Conservation (phyloP, 2,113 vertebrate species). For the Vidua chalybeata region DNA sequence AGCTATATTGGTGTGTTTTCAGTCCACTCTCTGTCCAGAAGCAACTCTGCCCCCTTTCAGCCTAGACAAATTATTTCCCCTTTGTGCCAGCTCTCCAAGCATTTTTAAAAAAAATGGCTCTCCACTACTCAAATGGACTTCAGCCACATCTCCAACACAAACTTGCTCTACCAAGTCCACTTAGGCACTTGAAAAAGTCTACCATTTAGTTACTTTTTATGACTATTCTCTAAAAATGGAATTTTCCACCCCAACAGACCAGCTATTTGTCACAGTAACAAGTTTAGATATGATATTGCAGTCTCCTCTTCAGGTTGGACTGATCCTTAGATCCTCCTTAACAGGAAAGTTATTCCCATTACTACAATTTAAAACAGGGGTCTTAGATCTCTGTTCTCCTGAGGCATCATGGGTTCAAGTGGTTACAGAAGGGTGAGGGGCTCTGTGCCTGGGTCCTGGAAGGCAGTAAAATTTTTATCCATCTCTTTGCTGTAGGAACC, state of each 20-base stretch:
- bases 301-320: background rate
- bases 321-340: background rate
- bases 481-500: background rate
- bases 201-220: background rate
- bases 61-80: background rate
- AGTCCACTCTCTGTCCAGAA: background rate
- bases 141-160: background rate
- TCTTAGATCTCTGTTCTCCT: background rate
- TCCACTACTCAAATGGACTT: background rate
- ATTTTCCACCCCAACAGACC: background rate
- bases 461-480: background rate
- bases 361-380: background rate
- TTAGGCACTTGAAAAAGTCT: background rate
- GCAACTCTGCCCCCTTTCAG: background rate
- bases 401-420: background rate
- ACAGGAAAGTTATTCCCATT: background rate
- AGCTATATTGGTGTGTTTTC: background rate
- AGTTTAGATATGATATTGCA: background rate
- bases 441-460: background rate
- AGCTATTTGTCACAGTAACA: background rate
- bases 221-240: background rate
- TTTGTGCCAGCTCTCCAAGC: background rate
- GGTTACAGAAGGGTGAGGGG: background rate
- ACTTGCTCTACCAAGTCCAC: background rate
- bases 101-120: background rate